Conservation (phyloP, 2,797 vertebrate species). For the Lutjanus argentimaculatus region DNA sequence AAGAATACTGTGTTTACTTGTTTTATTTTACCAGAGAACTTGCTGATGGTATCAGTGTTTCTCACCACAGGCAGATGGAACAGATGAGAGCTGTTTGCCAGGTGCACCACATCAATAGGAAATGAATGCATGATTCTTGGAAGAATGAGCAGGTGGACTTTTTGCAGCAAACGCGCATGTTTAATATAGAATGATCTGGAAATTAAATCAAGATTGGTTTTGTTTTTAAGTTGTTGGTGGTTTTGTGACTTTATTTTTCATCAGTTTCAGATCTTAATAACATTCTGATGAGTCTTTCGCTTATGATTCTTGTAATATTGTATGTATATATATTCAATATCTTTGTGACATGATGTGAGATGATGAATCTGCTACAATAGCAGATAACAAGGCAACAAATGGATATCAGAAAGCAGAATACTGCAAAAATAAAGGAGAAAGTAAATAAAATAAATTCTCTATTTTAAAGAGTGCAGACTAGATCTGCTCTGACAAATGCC, state of each 20-base stretch:
- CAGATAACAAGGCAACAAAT: no score
- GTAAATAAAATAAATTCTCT: no score
- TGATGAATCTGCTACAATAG: no score
- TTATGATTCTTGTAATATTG: neutral
- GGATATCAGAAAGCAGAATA: no score
- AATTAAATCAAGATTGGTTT: neutral
- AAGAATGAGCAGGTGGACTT: constrained; percentile 7
- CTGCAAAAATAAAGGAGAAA: no score
- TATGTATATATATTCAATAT: neutral
- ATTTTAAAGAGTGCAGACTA: no score
- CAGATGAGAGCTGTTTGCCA: constrained; percentile 44
- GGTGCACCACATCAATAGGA: constrained; percentile 44
- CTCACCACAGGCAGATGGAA: constrained; percentile 44
- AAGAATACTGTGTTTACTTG: constrained; percentile 27
- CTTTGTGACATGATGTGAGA: neutral
- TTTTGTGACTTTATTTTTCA: neutral
- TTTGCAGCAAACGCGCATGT: constrained; percentile 2
- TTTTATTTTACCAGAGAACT: constrained; percentile 20
- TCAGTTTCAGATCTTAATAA: neutral
- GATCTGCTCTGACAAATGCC: no score
- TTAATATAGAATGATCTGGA: constrained; percentile 5
- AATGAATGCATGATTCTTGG: constrained; percentile 44
- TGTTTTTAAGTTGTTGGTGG: neutral
- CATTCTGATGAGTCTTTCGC: neutral
- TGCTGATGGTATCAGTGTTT: constrained; percentile 48